Evolutionary conservation across 2,888 invertebrate genomes (phyloP).

Genomic region (Coelopa pilipes): DNA sequence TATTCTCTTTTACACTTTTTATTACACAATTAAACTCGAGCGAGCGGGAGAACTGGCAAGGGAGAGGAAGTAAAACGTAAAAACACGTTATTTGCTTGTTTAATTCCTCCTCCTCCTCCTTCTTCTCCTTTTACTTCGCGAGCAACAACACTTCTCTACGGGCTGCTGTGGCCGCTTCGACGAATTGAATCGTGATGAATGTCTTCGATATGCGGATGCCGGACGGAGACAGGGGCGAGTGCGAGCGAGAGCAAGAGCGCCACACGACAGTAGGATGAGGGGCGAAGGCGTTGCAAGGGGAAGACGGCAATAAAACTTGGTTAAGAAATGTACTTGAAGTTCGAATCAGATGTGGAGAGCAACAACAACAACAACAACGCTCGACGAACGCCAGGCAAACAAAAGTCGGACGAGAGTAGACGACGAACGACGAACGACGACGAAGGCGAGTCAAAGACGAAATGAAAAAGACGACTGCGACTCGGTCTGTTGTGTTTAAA

Average conservation of each 20-base stretch:
- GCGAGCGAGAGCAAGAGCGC: background rate
- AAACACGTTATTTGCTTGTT: constrained; percentile 15
- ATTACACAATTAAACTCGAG: constrained; percentile 6
- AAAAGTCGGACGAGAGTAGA: background rate
- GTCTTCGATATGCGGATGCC: background rate
- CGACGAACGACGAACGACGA: background rate
- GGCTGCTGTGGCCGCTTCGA: no score
- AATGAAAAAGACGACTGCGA: constrained; percentile 2
- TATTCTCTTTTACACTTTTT: constrained; percentile 9
- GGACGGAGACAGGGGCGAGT: background rate
- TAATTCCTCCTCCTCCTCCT: background rate
- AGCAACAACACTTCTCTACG: no score
- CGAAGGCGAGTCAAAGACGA: background rate
- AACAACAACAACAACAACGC: constrained; percentile 5
- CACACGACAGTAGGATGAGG: background rate
- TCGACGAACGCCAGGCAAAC: background rate
- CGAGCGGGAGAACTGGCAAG: background rate
- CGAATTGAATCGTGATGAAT: no score
- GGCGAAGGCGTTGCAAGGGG: background rate
- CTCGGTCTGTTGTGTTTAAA: background rate
- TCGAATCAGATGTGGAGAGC: background rate
- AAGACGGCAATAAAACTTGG: constrained; percentile 5
- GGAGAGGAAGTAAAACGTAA: background rate
- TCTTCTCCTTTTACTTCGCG: no score
- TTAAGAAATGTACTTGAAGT: constrained; percentile 5